Percentiles rank a stretch among this genome's conserved stretches.
These are phyloP conservation scores for Lepisosteus osseus DNA, from an alignment of 2,113 vertebrate species.

Conservation along the genomic window DNA sequence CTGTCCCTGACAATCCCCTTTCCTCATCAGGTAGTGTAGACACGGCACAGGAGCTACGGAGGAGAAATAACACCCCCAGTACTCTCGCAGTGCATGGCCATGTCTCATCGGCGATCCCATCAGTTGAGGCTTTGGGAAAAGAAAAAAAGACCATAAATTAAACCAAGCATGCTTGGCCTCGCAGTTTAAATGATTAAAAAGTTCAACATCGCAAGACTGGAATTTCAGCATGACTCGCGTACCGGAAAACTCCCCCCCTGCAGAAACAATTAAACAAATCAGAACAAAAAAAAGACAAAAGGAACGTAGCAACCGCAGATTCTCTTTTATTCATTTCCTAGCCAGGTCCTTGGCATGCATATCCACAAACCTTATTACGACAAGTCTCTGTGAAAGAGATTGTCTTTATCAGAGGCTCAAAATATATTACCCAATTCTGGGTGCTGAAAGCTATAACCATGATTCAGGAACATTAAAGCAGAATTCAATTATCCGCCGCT, in stretches of 20 bases:
- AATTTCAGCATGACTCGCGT: neutral
- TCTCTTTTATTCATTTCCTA: neutral
- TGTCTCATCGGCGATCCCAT: neutral
- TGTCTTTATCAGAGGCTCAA: constrained; percentile 26
- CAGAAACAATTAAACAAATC: constrained; percentile 2
- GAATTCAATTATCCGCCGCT: constrained; percentile 27
- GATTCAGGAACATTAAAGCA: constrained; percentile 28
- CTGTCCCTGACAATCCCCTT: no score
- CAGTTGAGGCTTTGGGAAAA: neutral
- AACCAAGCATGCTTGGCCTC: neutral
- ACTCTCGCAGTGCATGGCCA: neutral
- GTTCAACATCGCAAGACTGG: no score
- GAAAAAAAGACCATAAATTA: neutral
- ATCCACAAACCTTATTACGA: constrained; percentile 19
- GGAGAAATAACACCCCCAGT: no score
- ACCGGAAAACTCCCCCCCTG: neutral
- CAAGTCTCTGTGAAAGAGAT: constrained; percentile 14
- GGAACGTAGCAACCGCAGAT: neutral
- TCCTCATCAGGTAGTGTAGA: no score
- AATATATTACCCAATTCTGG: constrained; percentile 23
- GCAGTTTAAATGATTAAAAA: neutral
- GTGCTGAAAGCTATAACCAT: constrained; percentile 22
- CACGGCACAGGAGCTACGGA: no score
- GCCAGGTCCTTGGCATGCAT: neutral
- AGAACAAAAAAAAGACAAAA: constrained; percentile 1